Base-by-base conservation (phyloP, 2,888 invertebrate species). In the Eudemis profundana region DNA sequence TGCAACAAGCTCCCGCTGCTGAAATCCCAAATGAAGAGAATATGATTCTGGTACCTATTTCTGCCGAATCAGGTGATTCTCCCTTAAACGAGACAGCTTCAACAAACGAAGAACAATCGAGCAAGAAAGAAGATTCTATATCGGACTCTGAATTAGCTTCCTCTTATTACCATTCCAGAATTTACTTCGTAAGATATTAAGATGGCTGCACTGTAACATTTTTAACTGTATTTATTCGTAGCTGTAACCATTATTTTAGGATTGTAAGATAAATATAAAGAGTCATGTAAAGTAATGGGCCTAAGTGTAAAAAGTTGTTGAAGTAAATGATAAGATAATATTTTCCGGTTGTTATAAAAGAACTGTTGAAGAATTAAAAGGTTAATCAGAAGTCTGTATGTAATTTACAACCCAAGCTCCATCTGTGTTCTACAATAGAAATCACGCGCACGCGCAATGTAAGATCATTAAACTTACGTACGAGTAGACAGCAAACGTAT, bases 131-230 rank as follows among this genome's bases (percentile, higher is more conserved):
- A 53, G 81, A 81, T 27, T 47, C 72, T 33, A 66, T 67, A 23
- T 57, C 77, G 12, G 91, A 91, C 74, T 87, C 90, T 1, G 90
- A 89, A 65, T 84, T 80, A 17, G 87, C 90, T 12, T 88, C 91
- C n/a, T 91, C 91, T 2, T 90, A 80, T 70, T 90, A 87, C 62
- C 84, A 82, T 69, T 84, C 90, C 4, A 85, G 81, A 75, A 73
- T 86, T 69, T 90, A 89, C 67, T 90, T 87, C 44, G 77, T 89
- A 61, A 76, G 81, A 29, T 81, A 77, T 68, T 85, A 79, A 74
- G 33, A n/a, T n/a, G n/a, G n/a, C n/a, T n/a, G n/a, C 8, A 42
- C 8, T 23, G 4, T 56, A 40, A 49, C 10, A 19, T 15, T 61
- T 60, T 66, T 57, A 54, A 63, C n/a, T 51, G 51, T 36, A 38